A percentile compares a stretch with the other conserved stretches of the same genome.
phyloP scores from a whole-genome alignment of 2,797 vertebrate genomes.

The Phoxinus dragarum region DNA sequence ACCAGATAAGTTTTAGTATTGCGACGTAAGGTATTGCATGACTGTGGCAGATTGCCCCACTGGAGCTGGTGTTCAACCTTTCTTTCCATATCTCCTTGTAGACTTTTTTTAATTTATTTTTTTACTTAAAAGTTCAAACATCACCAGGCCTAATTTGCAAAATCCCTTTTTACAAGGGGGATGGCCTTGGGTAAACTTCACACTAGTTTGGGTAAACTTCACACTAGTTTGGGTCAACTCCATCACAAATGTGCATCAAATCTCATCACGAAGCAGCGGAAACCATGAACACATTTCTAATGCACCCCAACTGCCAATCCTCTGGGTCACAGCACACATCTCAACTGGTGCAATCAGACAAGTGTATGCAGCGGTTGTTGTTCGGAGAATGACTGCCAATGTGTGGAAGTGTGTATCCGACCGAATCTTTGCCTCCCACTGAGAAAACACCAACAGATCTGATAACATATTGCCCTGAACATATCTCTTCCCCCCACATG shows the following conservation, averaged over 20 bases:
- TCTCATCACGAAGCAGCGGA: background rate
- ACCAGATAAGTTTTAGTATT: too few relatives aligned
- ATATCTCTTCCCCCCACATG: conserved; percentile 12
- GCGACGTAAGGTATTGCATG: background rate
- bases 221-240: background rate
- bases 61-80: background rate
- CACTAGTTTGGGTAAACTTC: background rate
- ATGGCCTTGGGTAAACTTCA: background rate
- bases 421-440: conserved; percentile 9
- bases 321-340: conserved; percentile 12
- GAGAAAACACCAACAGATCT: conserved; percentile 13
- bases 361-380: background rate
- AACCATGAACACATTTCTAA: conserved; percentile 1
- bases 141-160: background rate
- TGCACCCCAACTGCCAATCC: background rate
- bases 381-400: background rate
- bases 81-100: background rate
- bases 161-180: background rate
- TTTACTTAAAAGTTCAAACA: background rate
- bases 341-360: conserved; percentile 12
- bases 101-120: background rate
- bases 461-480: conserved; percentile 3
- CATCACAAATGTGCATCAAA: background rate
- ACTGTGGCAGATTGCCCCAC: background rate
- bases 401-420: background rate